These are phyloP conservation scores for Cyprinella venusta DNA, from an alignment of 2,797 vertebrate genomes.

Conservation along the genomic window DNA sequence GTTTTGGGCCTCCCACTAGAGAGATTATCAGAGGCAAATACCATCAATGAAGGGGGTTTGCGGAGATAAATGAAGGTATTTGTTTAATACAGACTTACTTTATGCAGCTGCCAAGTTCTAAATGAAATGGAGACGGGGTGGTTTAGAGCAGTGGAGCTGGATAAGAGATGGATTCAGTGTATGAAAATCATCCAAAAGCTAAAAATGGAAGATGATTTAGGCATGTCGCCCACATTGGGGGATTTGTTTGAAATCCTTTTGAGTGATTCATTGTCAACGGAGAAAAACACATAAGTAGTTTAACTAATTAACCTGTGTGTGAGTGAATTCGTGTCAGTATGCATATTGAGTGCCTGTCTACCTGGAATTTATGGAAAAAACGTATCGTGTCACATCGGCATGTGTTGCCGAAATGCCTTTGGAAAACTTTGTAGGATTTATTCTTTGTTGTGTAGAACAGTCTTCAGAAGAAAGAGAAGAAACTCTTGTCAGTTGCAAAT, in stretches of 20 bases:
- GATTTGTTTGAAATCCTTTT: conserved; percentile 20
- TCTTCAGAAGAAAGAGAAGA: conserved; percentile 26
- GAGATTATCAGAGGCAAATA: conserved; percentile 50
- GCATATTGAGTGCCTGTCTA: conserved; percentile 15
- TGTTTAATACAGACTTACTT: conserved; percentile 53
- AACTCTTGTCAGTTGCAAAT: conserved; percentile 72
- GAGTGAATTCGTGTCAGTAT: neutral
- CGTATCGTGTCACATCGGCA: neutral
- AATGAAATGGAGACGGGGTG: conserved; percentile 13
- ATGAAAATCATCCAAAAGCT: conserved; percentile 28
- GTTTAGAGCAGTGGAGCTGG: neutral
- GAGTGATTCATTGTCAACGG: conserved; percentile 18
- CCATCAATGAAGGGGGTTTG: conserved; percentile 26
- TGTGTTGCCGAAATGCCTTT: neutral
- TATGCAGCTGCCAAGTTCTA: conserved; percentile 52
- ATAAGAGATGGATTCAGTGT: conserved; percentile 1
- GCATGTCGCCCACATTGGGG: neutral
- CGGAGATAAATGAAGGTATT: conserved; percentile 48
- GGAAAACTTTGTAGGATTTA: neutral
- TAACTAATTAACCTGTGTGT: neutral
- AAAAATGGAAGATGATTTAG: conserved; percentile 30
- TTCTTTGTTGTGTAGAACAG: neutral
- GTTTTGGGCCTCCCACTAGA: conserved; percentile 37
- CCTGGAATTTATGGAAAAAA: conserved; percentile 20
- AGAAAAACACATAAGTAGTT: conserved; percentile 6